Conservation (phyloP, 2,797 vertebrate genomes). For the Pseudomugil gertrudae region DNA sequence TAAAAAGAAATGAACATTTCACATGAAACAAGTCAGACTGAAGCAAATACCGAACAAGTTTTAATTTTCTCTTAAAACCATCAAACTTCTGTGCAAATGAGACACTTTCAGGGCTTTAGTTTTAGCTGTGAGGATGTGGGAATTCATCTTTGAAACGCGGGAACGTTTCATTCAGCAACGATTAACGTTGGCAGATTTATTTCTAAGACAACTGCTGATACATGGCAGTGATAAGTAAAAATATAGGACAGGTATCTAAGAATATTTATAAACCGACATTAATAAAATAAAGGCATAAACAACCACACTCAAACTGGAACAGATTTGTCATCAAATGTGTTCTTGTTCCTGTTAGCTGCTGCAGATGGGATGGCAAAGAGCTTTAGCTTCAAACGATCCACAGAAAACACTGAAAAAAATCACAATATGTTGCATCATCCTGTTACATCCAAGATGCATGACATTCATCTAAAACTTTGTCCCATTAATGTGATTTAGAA, state of each 20-base stretch:
- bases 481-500: background rate
- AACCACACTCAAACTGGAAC: conserved; percentile 40
- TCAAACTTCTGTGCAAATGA: conserved; percentile 38
- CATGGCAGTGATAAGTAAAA: conserved; percentile 17
- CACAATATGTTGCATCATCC: background rate
- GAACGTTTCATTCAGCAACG: conserved; percentile 15
- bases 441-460: background rate
- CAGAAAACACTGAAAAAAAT: too few relatives aligned
- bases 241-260: conserved; percentile 35
- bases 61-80: conserved; percentile 46
- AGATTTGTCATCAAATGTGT: conserved; percentile 20
- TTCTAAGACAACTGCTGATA: conserved; percentile 4
- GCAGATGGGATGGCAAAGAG: background rate
- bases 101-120: conserved; percentile 6
- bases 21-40: background rate
- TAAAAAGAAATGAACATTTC: too few relatives aligned
- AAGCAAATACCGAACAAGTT: conserved; percentile 24
- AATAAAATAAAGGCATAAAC: conserved; percentile 32
- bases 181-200: conserved; percentile 45
- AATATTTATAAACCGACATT: conserved; percentile 35
- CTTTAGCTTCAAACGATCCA: background rate
- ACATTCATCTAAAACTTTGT: background rate
- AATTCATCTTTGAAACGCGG: conserved; percentile 14
- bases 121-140: background rate
- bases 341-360: background rate